phyloP scores from a whole-genome alignment of 2,797 vertebrate genomes.

The Mus spretus region DNA sequence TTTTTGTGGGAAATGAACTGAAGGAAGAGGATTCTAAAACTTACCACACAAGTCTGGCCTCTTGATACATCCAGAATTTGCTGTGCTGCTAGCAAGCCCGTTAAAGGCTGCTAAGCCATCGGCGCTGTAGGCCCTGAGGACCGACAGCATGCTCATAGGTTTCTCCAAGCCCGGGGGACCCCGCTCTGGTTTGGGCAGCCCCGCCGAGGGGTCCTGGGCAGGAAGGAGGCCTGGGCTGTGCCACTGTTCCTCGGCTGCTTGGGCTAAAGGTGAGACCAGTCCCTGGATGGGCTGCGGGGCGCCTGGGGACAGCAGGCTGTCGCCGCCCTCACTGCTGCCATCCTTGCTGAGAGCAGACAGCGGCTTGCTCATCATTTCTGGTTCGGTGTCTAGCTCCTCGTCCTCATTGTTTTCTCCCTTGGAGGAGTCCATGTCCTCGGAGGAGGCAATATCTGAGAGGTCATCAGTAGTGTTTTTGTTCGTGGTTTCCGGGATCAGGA shows the following conservation, averaged over 20 bases:
- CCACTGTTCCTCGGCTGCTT: slow-evolving; percentile 93
- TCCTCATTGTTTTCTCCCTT: slow-evolving; percentile 92
- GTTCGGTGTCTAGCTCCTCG: slow-evolving; percentile 92
- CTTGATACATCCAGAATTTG: slow-evolving; percentile 94
- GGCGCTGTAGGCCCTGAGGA: slow-evolving; percentile 98
- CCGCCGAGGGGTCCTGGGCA: slow-evolving; percentile 91
- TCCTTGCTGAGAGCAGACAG: slow-evolving; percentile 89
- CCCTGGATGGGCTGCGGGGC: slow-evolving; percentile 89
- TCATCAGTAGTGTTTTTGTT: slow-evolving; percentile 90
- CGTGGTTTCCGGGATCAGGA: slow-evolving; percentile 89
- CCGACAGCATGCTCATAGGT: slow-evolving; percentile 97
- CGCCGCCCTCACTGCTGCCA: slow-evolving; percentile 86
- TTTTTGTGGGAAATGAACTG: slow-evolving; percentile 87
- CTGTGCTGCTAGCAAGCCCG: slow-evolving; percentile 93
- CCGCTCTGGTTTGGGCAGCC: slow-evolving; percentile 94
- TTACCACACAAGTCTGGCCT: slow-evolving; percentile 98
- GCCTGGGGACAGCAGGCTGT: slow-evolving; percentile 86
- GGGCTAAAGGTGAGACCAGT: slow-evolving; percentile 88
- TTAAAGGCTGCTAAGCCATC: slow-evolving; percentile 97
- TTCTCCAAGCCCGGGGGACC: slow-evolving; percentile 92
- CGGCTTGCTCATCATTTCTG: slow-evolving; percentile 90
- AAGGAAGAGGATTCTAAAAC: slow-evolving; percentile 91
- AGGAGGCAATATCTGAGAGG: slow-evolving; percentile 93
- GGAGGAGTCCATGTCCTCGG: slow-evolving; percentile 93
- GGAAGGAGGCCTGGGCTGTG: slow-evolving; percentile 93